Base-by-base conservation (phyloP, 2,888 invertebrate genomes). In the Ectemnius lituratus region DNA sequence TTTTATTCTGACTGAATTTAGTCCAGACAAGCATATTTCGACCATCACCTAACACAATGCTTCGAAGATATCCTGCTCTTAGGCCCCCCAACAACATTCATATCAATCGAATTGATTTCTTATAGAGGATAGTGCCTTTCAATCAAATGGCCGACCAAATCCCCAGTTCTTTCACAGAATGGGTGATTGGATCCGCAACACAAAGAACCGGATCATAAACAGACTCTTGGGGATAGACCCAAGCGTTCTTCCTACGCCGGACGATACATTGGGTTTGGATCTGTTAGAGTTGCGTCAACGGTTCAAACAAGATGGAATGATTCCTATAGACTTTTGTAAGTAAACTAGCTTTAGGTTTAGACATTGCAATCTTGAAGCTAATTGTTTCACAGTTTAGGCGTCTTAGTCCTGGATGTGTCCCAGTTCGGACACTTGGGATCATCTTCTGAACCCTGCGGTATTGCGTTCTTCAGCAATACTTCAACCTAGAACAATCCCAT, bases 161-260 rank as follows among this genome's bases (percentile, higher is more conserved):
- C 60, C 69, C 0, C 65, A 72, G 65, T 81, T 86, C 28, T 79
- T 82, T 0, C 82, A 85, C 2, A 47, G 62, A 13, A 56, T 88
- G 59, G 68, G 77, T 27, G 82, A 88, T 16, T 88, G 87, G 88
- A 78, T 86, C 23, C 70, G 60, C 46, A 72, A 79, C 4, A 2
- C 87, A 16, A 85, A 74, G 58, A 69, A 77, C 11, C 59, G 69
- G 16, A 66, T 78, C 64, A 45, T 62, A 5, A 46, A 64, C 16
- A 62, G 47, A 73, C 2, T 76, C 5, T 67, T 67, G 47, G 67
- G 72, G 14, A 16, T 23, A 64, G 46, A 52, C 18, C n/a, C 63
- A 8, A 56, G 18, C 46, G n/a, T 46, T 0, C 8, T 18, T n/a
- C 20, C 57, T 8, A 13, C 66, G 57, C 27, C 60, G 8, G 83